phyloP scores from a whole-genome alignment of 2,113 vertebrate species.

The Sorex araneus region DNA sequence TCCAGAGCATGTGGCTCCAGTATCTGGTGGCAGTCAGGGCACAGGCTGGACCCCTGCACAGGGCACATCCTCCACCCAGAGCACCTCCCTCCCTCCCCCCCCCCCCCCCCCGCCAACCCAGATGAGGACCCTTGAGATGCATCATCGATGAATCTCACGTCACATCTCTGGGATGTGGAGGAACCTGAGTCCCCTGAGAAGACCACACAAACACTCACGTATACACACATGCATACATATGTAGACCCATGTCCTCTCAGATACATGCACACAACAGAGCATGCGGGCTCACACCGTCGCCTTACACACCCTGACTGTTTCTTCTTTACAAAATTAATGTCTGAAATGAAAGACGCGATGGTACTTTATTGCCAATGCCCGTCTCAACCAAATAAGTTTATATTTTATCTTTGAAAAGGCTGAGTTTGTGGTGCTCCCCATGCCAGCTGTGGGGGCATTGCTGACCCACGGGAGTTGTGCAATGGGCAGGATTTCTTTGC shows the following conservation, averaged over 20 bases:
- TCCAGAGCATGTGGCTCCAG: not conserved
- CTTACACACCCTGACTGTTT: not conserved
- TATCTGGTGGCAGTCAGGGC: not conserved
- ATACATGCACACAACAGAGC: no score
- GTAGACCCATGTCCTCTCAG: no score
- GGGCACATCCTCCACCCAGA: not conserved
- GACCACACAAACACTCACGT: not conserved
- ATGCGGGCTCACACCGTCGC: no score
- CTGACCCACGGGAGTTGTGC: not conserved
- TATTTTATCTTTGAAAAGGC: conserved; percentile 54
- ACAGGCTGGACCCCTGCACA: not conserved
- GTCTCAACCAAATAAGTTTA: not conserved
- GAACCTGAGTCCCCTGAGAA: not conserved
- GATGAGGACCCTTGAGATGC: not conserved
- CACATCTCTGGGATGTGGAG: not conserved
- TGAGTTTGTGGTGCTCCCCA: conserved; percentile 56
- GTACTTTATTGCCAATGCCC: not conserved
- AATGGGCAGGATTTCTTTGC: conserved; percentile 34
- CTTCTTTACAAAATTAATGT: conserved; percentile 30
- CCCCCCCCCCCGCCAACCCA: not conserved
- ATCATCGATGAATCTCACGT: not conserved
- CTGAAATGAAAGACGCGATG: conserved; percentile 8
- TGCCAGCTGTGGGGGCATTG: conserved; percentile 57
- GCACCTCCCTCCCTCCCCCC: not conserved
- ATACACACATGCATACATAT: no score